Conservation (phyloP, 1,140 invertebrate genomes). For the Chironomus striatipennis region DNA sequence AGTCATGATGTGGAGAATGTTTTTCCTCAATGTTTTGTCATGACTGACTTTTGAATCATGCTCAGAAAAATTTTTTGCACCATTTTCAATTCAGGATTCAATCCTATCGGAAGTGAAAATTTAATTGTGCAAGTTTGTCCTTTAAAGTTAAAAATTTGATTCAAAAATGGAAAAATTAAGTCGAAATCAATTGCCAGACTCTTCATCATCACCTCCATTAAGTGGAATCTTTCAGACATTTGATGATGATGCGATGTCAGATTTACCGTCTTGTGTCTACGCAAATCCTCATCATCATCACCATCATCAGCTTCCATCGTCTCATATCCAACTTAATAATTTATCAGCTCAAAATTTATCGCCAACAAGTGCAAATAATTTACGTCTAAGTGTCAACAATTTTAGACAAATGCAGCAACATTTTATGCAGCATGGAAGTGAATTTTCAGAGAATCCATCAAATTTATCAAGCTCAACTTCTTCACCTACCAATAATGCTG, state of each 20-base stretch:
- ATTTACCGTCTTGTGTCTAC: conserved; percentile 39
- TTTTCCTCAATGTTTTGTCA: conserved; percentile 26
- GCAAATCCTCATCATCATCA: conserved; percentile 33
- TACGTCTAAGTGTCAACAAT: conserved; percentile 32
- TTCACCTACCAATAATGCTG: conserved; percentile 19
- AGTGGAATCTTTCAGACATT: conserved; percentile 40
- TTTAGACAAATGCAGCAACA: conserved; percentile 39
- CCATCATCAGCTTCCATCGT: conserved; percentile 26
- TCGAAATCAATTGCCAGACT: conserved; percentile 44
- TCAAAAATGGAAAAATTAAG: conserved; percentile 32
- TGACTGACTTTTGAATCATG: conserved; percentile 34
- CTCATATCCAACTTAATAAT: conserved; percentile 13
- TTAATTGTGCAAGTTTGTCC: not conserved
- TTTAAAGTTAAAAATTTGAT: not conserved
- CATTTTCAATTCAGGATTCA: not conserved
- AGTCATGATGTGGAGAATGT: conserved; percentile 5
- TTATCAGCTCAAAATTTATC: conserved; percentile 24
- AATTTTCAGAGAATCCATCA: not conserved
- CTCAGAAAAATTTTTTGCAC: not conserved
- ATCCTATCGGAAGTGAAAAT: not conserved
- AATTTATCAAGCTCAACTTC: not conserved
- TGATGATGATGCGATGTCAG: conserved; percentile 38
- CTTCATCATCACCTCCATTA: conserved; percentile 46
- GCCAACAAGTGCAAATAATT: conserved; percentile 28
- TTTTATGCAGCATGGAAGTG: conserved; percentile 34